These are phyloP conservation scores for Pollenia angustigena DNA, from an alignment of 2,888 invertebrate genomes.

Conservation along the genomic window DNA sequence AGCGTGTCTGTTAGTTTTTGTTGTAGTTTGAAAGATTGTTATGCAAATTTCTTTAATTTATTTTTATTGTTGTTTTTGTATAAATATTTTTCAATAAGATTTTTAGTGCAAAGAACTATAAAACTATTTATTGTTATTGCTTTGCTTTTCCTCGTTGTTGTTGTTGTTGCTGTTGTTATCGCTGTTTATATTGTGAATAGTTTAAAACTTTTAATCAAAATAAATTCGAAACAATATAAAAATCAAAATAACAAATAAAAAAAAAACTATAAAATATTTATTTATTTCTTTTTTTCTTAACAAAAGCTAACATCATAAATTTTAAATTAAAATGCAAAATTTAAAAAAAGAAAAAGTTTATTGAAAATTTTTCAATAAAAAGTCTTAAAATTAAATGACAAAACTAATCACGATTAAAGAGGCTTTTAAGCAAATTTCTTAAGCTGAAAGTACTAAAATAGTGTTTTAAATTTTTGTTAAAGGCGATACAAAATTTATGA, in stretches of 20 bases:
- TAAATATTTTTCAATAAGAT: slow-evolving; percentile 22
- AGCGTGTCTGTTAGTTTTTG: background rate
- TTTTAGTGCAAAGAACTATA: slow-evolving; percentile 27
- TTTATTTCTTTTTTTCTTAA: slow-evolving; percentile 36
- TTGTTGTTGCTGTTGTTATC: slow-evolving; percentile 10
- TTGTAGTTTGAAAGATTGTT: slow-evolving; percentile 45
- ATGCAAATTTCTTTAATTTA: slow-evolving; percentile 53
- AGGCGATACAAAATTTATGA: too few relatives aligned
- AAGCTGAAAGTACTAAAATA: too few relatives aligned
- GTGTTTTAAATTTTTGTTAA: too few relatives aligned
- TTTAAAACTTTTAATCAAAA: slow-evolving; percentile 57
- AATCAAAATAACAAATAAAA: slow-evolving; percentile 33
- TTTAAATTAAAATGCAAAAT: slow-evolving; percentile 15
- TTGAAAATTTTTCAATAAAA: slow-evolving; percentile 2
- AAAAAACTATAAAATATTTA: slow-evolving; percentile 50
- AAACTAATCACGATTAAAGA: too few relatives aligned
- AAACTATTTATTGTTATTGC: slow-evolving; percentile 52
- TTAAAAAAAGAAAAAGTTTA: background rate
- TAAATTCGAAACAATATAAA: slow-evolving; percentile 39
- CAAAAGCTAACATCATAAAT: slow-evolving; percentile 39
- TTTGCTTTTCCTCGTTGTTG: slow-evolving; percentile 9
- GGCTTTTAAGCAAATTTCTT: too few relatives aligned
- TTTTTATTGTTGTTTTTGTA: slow-evolving; percentile 32
- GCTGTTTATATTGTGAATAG: background rate
- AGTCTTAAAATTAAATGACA: too few relatives aligned